Base-by-base conservation (phyloP, 2,888 invertebrate species). In the Standfussiana lucernea region DNA sequence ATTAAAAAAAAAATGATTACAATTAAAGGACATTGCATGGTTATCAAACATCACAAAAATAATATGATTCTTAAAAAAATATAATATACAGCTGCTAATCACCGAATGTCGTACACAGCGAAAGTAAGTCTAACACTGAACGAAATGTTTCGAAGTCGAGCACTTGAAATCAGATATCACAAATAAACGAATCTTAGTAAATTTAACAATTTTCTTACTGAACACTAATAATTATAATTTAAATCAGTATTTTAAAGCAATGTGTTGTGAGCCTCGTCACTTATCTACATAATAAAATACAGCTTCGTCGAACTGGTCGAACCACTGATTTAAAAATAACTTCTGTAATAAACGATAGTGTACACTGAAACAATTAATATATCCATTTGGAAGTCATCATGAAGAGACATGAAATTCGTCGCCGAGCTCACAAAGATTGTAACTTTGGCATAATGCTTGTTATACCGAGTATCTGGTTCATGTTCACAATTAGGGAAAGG, bases 21-120 rank as follows among this genome's bases (percentile, higher is more conserved):
- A 93, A 91, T 92, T 80, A 91, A 90, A 89, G 89, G 92, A 92
- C 91, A 92, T 92, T 90, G 91, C 91, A 93, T 94, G 93, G 93
- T 93, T 91, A 93, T 93, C 92, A 92, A 93, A 93, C 92, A 90
- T 91, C 93, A 93, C 91, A 92, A 91, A 89, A 91, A 91, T 90
- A 90, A 89, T 90, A 90, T 84, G 84, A 86, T 84, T 85, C 86
- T 88, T 89, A 83, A 81, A 89, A 88, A 89, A 86, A 89, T 85
- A 87, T 75, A 86, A 75, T 86, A 79, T 85, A 89, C 83, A 86
- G 84, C 87, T 87, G 87, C 88, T 87, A 81, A 81, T 77, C 59
- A 83, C 69, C 69, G 56, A 77, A 65, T 83, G 68, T 79, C 74
- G 70, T 74, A 86, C 71, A 79, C 72, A 75, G 79, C 28, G 15